Evolutionary conservation across 1,140 invertebrate species (phyloP).

Genomic region (Harpegnathos saltator): DNA sequence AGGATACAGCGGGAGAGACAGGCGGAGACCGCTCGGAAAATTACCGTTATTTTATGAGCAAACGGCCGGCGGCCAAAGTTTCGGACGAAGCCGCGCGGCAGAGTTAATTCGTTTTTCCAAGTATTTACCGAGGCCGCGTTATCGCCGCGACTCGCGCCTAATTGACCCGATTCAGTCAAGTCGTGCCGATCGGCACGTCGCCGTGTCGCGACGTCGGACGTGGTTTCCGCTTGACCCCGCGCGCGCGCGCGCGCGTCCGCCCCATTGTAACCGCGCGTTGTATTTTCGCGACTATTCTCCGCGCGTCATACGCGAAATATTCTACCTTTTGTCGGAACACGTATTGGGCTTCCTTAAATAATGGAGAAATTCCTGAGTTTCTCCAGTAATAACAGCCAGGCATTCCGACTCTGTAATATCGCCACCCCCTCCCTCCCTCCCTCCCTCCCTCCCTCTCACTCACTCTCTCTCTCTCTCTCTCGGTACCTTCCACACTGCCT

Average conservation of each 20-base stretch:
- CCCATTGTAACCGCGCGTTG: not conserved
- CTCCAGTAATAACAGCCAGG: slow-evolving; percentile 54
- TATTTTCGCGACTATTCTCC: slow-evolving; percentile 14
- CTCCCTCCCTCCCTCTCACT: too few species aligned
- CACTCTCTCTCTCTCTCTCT: not conserved
- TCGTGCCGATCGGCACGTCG: not conserved
- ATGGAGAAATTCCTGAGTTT: slow-evolving; percentile 61
- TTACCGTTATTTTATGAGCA: too few species aligned
- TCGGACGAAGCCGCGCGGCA: too few species aligned
- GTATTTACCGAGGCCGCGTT: too few species aligned
- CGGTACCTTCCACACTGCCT: slow-evolving; percentile 16
- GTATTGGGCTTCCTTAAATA: slow-evolving; percentile 52
- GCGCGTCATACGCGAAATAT: slow-evolving; percentile 24
- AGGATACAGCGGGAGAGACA: not conserved
- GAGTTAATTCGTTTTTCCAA: too few species aligned
- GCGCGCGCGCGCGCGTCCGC: too few species aligned
- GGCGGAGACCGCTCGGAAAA: too few species aligned
- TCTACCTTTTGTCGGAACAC: slow-evolving; percentile 43
- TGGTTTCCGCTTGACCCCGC: not conserved
- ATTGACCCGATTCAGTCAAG: not conserved
- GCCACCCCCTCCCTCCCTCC: not conserved
- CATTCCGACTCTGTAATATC: slow-evolving; percentile 61
- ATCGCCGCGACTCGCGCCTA: too few species aligned
- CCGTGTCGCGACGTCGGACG: too few species aligned
- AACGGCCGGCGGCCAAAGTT: too few species aligned